These are phyloP conservation scores for Tetrao urogallus DNA, from an alignment of 2,113 vertebrate genomes.

Conservation along the genomic window DNA sequence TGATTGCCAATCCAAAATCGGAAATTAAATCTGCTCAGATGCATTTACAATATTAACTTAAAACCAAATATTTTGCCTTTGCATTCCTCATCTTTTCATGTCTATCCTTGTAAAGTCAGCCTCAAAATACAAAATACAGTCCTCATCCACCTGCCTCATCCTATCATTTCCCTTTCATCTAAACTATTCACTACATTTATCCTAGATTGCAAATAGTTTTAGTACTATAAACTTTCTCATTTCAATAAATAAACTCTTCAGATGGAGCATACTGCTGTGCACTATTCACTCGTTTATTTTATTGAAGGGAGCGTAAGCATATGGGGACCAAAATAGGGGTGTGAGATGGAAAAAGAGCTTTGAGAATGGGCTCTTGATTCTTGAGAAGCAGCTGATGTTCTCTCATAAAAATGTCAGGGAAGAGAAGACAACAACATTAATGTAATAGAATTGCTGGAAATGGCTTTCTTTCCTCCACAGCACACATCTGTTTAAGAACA, in stretches of 20 bases:
- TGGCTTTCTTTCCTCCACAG: not conserved
- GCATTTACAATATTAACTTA: not conserved
- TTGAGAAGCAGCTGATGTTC: slow-evolving; percentile 14
- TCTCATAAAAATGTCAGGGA: not conserved
- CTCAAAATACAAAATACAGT: not conserved
- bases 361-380: not conserved
- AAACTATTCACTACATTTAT: not conserved
- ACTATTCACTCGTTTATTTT: not conserved
- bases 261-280: not conserved
- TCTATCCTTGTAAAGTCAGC: not conserved
- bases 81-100: not conserved
- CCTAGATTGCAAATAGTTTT: not conserved
- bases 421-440: not conserved
- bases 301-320: not conserved
- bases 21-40: not conserved
- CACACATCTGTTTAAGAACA: slow-evolving; percentile 16
- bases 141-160: not conserved
- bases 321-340: not conserved
- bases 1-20: not conserved
- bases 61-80: not conserved
- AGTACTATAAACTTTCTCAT: not conserved
- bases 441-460: not conserved
- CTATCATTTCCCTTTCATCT: not conserved
- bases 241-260: not conserved
- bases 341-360: not conserved